Conservation (phyloP, 1,140 invertebrate genomes). For the Delia radicum region DNA sequence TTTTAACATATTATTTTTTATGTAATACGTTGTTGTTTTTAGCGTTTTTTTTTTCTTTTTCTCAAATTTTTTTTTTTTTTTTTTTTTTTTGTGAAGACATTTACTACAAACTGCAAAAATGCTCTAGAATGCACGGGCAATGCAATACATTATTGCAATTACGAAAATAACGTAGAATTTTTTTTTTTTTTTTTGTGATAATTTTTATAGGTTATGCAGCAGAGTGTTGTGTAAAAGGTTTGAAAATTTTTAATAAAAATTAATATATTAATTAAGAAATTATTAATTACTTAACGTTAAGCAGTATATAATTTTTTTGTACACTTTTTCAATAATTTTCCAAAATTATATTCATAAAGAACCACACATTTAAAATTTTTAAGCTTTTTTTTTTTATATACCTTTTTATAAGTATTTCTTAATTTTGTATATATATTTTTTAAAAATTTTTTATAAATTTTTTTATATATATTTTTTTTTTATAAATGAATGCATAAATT, state of each 20-base stretch:
- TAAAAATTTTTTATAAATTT: background rate
- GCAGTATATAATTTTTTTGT: conserved; percentile 9
- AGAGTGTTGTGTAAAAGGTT: conserved; percentile 15
- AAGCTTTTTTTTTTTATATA: no score
- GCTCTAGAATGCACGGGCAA: background rate
- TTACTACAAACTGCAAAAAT: background rate
- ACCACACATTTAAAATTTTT: no score
- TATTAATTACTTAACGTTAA: background rate
- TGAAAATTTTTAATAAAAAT: background rate
- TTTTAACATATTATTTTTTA: background rate
- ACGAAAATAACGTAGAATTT: background rate
- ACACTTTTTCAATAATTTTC: background rate
- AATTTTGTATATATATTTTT: background rate
- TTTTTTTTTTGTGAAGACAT: background rate
- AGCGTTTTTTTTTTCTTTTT: background rate
- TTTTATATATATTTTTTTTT: background rate
- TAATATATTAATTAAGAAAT: background rate
- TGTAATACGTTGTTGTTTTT: background rate
- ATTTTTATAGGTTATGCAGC: conserved; percentile 18
- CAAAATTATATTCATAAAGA: no score
- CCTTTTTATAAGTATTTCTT: no score
- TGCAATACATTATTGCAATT: background rate
- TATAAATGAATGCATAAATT: background rate
- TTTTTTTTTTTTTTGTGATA: background rate
- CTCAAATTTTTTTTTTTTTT: background rate